Base-by-base conservation (phyloP, 53 echinoderm and acorn worm genomes). In the Apostichopus leukothele region DNA sequence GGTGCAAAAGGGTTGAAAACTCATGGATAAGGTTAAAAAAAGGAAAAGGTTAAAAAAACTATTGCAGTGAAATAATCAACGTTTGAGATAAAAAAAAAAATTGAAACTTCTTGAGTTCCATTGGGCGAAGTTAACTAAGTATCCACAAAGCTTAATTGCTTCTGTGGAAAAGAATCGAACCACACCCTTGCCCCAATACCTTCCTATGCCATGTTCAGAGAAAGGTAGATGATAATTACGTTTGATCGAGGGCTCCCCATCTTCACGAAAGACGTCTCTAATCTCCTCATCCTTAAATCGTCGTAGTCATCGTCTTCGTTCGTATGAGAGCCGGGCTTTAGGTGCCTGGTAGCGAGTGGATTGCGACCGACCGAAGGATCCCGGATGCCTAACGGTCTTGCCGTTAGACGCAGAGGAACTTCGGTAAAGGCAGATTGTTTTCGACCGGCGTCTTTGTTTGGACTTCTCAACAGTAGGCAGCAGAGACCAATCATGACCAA, bases 251-350 rank as follows among this genome's bases (percentile, higher is more conserved):
- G 50, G 51, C 16, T 50, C 5, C 79, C 52, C 79, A 79, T 79
- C 51, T 53, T 79, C 79, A 79, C 16, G 19, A 79, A 79, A 52
- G 79, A 52, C 53, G 19, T 19, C 12, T 79, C 52, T 0, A 79
- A 18, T 51, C 53, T 39, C 10, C 79, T 39, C 79, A 79, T 79
- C 9, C 79, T 26, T 5, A 50, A 79, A n/a, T 79, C 79, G n/a
- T 79, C 79, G 50, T 79, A 79, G 53, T 79, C 54, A 39, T 39
- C 39, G 39, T 39, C 39, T 3, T 39, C 39, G 39, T 39, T 39
- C 63, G 14, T 13, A 4, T 11, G 11, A 16, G 12, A 11, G 63
- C 16, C 63, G 3, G 63, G 63, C 12, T 63, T 13, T 16, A 13
- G 12, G 12, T 7, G 63, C 4, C 12, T 13, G 12, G 11, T 16